These are phyloP conservation scores for Hemiprocne comata DNA, from an alignment of 2,113 vertebrate species.

Conservation along the genomic window DNA sequence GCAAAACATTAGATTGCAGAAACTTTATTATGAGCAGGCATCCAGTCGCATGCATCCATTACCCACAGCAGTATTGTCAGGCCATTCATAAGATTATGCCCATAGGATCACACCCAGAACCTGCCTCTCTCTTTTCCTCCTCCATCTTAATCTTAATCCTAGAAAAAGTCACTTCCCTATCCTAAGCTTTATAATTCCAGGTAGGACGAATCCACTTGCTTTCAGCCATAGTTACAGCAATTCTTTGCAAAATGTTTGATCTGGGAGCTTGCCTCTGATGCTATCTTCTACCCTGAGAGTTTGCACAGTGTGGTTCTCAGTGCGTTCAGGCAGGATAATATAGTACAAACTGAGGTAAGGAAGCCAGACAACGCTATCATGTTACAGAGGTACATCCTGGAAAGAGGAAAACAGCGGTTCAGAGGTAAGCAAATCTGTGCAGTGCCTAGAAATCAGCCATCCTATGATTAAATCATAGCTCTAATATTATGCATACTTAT, in stretches of 20 bases:
- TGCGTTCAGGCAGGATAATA: not conserved
- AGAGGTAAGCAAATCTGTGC: not conserved
- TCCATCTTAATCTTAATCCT: not conserved
- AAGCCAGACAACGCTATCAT: not conserved
- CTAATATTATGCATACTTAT: not conserved
- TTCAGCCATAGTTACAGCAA: not conserved
- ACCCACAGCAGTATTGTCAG: accelerated
- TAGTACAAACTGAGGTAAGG: not conserved
- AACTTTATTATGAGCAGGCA: not conserved
- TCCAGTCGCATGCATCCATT: not conserved
- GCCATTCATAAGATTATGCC: not conserved
- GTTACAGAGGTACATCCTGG: not conserved
- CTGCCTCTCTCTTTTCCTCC: not conserved
- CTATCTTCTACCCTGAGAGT: not conserved
- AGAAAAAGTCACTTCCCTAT: not conserved
- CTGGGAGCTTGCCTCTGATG: not conserved
- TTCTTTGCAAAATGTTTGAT: not conserved
- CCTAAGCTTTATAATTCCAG: not conserved
- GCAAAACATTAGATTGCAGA: not conserved
- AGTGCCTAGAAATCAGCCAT: not conserved
- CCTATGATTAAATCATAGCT: not conserved
- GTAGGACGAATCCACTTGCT: not conserved
- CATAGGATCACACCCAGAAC: not conserved
- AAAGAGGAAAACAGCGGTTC: not conserved
- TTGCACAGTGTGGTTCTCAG: not conserved